A percentile compares a stretch with the other conserved stretches of the same genome.
phyloP scores from a whole-genome alignment of 2,888 invertebrate genomes.

The Andrena chrysosceles region DNA sequence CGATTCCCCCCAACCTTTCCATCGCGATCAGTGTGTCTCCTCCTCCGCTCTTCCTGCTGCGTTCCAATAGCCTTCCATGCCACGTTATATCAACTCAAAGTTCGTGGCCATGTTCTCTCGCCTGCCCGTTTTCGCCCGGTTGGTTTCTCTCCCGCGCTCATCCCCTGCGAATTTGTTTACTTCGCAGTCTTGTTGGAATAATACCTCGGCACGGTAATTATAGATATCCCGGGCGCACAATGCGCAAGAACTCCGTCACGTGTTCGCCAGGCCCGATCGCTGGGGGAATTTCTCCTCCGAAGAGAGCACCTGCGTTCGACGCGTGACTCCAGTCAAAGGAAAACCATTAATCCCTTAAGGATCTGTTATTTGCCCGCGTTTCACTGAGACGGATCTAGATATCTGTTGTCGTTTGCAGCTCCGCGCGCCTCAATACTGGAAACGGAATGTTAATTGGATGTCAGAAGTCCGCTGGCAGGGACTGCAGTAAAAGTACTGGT shows the following conservation, averaged over 20 bases:
- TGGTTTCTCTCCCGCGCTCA: constrained; percentile 26
- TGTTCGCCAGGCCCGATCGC: constrained; percentile 35
- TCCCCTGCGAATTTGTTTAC: constrained; percentile 72
- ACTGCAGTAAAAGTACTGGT: no score
- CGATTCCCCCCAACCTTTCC: constrained; percentile 36
- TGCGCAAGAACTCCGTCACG: constrained; percentile 53
- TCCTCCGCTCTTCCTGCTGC: constrained; percentile 48
- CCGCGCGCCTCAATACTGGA: no score
- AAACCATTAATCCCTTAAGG: not conserved
- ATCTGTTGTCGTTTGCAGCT: no score
- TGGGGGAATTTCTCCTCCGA: not conserved
- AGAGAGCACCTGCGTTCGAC: not conserved
- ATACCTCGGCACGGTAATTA: constrained; percentile 74
- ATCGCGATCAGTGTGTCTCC: constrained; percentile 56
- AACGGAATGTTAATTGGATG: no score
- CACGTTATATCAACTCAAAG: constrained; percentile 56
- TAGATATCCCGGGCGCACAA: constrained; percentile 69
- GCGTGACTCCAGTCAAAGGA: not conserved
- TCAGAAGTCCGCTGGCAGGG: no score
- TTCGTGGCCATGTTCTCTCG: constrained; percentile 51
- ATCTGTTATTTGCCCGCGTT: not conserved
- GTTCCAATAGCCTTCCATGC: constrained; percentile 58
- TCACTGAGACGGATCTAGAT: not conserved
- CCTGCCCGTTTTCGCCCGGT: constrained; percentile 22
- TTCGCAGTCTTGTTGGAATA: constrained; percentile 76